phyloP scores from a whole-genome alignment of 1,140 invertebrate species.

The Chionoecetes opilio region DNA sequence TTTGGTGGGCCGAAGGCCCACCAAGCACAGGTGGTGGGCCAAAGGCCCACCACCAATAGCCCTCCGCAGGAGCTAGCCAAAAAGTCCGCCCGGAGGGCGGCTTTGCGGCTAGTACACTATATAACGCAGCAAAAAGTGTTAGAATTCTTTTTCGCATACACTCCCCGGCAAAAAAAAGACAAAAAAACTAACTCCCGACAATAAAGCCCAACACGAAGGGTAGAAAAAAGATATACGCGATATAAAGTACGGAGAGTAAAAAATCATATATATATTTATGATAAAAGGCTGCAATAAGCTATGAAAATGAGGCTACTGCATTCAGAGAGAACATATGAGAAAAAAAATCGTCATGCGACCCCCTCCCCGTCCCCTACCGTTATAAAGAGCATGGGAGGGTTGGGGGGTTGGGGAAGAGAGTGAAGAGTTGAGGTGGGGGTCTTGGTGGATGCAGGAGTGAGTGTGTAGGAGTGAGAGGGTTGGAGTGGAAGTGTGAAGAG shows the following conservation, averaged over 20 bases:
- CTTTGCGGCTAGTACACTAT: too few species aligned
- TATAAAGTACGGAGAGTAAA: not conserved
- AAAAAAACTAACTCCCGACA: not conserved
- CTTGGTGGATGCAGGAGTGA: not conserved
- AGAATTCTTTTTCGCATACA: too few species aligned
- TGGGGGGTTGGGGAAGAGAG: not conserved
- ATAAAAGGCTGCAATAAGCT: slow-evolving; percentile 17
- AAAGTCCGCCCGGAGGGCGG: too few species aligned
- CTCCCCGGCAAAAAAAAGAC: too few species aligned
- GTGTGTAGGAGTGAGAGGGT: not conserved
- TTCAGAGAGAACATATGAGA: not conserved
- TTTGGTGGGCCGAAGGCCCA: too few species aligned
- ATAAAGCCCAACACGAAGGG: not conserved
- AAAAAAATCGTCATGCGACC: too few species aligned
- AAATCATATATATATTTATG: not conserved
- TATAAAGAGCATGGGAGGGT: not conserved
- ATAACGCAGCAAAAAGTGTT: not conserved
- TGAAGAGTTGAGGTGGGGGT: not conserved
- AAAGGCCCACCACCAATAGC: too few species aligned
- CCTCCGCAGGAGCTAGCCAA: too few species aligned
- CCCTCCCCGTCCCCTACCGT: too few species aligned
- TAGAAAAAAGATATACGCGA: not conserved
- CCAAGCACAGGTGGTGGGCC: too few species aligned
- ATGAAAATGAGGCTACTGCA: not conserved
- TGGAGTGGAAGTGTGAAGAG: not conserved